These are phyloP conservation scores for Mystacornis crossleyi DNA, from an alignment of 2,113 vertebrate genomes.

Conservation along the genomic window DNA sequence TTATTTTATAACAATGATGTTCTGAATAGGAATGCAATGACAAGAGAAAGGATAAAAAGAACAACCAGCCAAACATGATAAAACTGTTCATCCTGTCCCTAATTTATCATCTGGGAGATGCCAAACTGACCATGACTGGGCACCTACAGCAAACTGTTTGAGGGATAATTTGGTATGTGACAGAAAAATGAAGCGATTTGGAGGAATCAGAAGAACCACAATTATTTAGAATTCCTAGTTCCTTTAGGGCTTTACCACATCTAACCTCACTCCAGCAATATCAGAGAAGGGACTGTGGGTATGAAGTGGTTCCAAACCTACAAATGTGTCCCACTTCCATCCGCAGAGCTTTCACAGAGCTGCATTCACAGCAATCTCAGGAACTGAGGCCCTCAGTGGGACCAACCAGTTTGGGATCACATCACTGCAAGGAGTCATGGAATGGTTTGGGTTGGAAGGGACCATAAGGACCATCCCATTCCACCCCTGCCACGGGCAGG, in stretches of 20 bases:
- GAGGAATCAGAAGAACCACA: background rate
- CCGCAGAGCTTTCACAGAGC: background rate
- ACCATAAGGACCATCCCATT: fast-evolving
- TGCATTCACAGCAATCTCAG: background rate
- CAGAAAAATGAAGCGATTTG: background rate
- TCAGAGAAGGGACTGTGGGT: background rate
- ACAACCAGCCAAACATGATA: background rate
- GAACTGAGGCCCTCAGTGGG: background rate
- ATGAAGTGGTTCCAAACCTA: background rate
- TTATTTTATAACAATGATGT: background rate
- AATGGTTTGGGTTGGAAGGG: background rate
- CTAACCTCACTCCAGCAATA: background rate
- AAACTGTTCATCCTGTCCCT: background rate
- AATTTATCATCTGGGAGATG: background rate
- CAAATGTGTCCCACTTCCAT: fast-evolving
- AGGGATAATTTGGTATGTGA: background rate
- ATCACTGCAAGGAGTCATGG: background rate
- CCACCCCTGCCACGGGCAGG: background rate
- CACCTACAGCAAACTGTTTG: background rate
- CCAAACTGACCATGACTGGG: background rate
- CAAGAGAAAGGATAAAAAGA: background rate
- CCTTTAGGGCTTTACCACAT: background rate
- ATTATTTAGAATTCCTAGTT: background rate
- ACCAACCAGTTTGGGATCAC: background rate
- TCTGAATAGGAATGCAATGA: background rate